Base-by-base conservation (phyloP, 2,888 invertebrate genomes). In the Cephus rjabovi region DNA sequence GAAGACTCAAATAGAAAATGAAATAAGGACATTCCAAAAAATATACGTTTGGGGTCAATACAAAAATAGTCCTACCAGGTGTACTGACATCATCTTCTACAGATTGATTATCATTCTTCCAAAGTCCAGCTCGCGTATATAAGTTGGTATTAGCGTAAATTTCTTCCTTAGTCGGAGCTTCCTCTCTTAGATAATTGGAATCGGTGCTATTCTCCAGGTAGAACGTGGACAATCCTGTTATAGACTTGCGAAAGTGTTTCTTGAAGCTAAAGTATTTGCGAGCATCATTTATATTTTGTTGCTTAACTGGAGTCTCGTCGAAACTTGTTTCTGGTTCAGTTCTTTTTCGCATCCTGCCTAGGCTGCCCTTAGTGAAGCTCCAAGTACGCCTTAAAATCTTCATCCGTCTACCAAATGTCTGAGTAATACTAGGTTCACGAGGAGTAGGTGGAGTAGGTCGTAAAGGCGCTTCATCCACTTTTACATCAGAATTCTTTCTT, bases 321-420 rank as follows among this genome's bases (percentile, higher is more conserved):
- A 76, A 76, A 37, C 73, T 74, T 15, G 34, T 34, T 12, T 79
- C 76, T 4, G 71, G 40, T 33, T 79, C 79, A 4, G 88, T 86
- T 77, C 88, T 87, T 31, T 88, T 83, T 23, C 89, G 81, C 76
- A 90, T 90, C 1, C 89, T 86, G 4, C 89, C 90, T 3, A 91
- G 82, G 40, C 90, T 91, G 3, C 89, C 90, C 79, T 91, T 91
- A 30, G 91, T 91, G 71, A 91, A 89, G 79, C 90, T 91, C 91
- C 91, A 91, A 0, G 90, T 91, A 73, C 91, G 84, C 11, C 89
- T 83, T 0, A 91, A 81, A 83, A 91, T 89, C 76, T 89, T 90
- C 82, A 91, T 90, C 73, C 87, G 84, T n/a, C 85, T 86, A 4
- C 90, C 90, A 6, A 91, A 80, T 3, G 87, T 89, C 56, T 89